Base-by-base conservation (phyloP, 1,140 invertebrate genomes). In the Oreohelix idahoensis region DNA sequence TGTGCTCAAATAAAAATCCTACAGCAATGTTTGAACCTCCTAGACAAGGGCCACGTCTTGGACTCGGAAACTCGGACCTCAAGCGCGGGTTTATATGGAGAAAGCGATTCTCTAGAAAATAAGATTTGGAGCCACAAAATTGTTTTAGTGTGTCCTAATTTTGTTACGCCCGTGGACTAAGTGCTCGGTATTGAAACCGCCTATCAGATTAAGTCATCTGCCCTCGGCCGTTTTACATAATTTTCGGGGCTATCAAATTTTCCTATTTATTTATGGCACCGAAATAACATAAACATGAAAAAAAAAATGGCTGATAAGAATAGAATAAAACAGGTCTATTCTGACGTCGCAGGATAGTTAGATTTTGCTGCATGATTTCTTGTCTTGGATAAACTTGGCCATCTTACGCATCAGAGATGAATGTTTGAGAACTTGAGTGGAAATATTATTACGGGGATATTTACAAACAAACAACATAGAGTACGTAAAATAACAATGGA, bases 51-150 rank as follows among this genome's bases (percentile, higher is more conserved):
- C 8, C 29, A 17, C 63, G 29, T 66, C 63, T 66, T 66, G 29
- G n/a, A 66, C 1, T 66, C 29, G 8, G 20, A 35, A 66, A 32
- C 63, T 66, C 2, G 63, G 29, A 66, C n/a, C 63, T 11, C 63
- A 66, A 2, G 49, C 75, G 8, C 26, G 35, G 85, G 86, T 89
- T 87, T 90, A 90, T 89, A 89, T 90, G 87, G 85, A 85, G 84
- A 86, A 84, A 86, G 73, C 85, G 83, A 80, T 86, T 79, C 78
- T 81, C 76, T 84, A 74, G 79, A 83, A 90, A 90, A 90, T 90
- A 90, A 88, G 89, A 90, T 90, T 90, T 90, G 87, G 89, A 84
- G 86, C 81, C 85, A 88, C 85, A 87, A 90, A 90, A 90, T 90
- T 90, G 88, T 90, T 90, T 90, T 90, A 90, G 85, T 86, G 87